A percentile compares a stretch with the other conserved stretches of the same genome.
Evolutionary conservation across 2,888 invertebrate species (phyloP).

Genomic region (Drosophila anceps): DNA sequence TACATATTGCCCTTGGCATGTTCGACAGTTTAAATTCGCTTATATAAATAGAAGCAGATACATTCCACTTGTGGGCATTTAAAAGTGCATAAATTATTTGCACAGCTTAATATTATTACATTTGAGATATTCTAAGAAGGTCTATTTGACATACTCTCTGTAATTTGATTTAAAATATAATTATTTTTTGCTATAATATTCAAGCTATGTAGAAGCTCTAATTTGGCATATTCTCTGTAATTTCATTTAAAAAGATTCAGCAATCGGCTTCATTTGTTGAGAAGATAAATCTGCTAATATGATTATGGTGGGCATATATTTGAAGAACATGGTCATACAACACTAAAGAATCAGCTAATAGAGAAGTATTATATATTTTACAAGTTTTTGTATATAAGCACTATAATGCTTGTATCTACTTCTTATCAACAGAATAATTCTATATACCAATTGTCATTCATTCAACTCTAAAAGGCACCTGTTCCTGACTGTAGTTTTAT

Average conservation of each 20-base stretch:
- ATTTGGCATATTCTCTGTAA: no score
- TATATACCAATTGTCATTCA: background rate
- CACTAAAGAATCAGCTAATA: no score
- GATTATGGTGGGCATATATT: background rate
- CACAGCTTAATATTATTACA: background rate
- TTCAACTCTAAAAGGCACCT: background rate
- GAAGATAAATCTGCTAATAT: background rate
- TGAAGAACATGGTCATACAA: background rate
- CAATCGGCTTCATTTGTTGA: background rate
- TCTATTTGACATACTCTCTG: background rate
- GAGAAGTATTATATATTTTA: background rate
- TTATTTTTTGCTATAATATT: no score
- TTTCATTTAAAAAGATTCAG: background rate
- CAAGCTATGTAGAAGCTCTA: background rate
- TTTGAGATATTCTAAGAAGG: background rate
- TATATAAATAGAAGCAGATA: background rate
- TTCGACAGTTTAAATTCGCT: background rate
- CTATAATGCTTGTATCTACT: no score
- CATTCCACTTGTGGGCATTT: background rate
- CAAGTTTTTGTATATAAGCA: background rate
- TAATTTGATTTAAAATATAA: no score
- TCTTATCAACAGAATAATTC: no score
- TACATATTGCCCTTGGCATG: conserved; percentile 19
- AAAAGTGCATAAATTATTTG: background rate
- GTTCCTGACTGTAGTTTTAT: background rate